Evolutionary conservation across 1,140 invertebrate genomes (phyloP).

Genomic region (Zaprionus nigranus): DNA sequence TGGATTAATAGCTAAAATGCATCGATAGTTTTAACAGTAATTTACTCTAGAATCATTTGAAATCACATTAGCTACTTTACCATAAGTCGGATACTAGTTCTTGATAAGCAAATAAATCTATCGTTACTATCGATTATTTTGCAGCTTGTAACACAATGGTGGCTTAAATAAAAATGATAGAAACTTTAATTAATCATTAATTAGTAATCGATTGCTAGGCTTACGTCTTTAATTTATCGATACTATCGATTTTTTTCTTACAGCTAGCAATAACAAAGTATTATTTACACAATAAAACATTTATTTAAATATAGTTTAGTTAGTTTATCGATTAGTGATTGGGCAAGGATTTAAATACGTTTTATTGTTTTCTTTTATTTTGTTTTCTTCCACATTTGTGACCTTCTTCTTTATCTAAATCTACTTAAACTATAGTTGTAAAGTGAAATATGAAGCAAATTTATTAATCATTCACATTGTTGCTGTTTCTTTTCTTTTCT

Average conservation of each 20-base stretch:
- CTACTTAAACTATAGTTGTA: background rate
- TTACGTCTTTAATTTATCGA: conserved; percentile 2
- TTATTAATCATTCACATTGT: conserved; percentile 51
- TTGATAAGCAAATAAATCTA: background rate
- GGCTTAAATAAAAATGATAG: background rate
- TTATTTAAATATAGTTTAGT: conserved; percentile 1
- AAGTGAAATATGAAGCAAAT: conserved; percentile 26
- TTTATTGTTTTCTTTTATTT: background rate
- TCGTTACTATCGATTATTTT: background rate
- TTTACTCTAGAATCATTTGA: background rate
- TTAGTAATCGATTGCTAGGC: conserved; percentile 1
- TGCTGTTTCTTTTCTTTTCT: conserved; percentile 52
- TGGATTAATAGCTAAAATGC: background rate
- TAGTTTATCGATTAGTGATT: conserved; percentile 1
- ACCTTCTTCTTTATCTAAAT: background rate
- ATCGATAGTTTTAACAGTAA: background rate
- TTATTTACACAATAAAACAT: background rate
- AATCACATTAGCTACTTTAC: background rate
- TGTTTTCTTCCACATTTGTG: background rate
- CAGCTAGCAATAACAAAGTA: background rate
- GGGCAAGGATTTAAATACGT: background rate
- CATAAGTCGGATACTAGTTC: background rate
- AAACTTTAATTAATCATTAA: background rate
- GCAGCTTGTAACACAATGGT: background rate
- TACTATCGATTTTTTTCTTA: background rate